Base-by-base conservation (phyloP, 2,113 vertebrate genomes). In the Sinocyclocheilus anophthalmus region DNA sequence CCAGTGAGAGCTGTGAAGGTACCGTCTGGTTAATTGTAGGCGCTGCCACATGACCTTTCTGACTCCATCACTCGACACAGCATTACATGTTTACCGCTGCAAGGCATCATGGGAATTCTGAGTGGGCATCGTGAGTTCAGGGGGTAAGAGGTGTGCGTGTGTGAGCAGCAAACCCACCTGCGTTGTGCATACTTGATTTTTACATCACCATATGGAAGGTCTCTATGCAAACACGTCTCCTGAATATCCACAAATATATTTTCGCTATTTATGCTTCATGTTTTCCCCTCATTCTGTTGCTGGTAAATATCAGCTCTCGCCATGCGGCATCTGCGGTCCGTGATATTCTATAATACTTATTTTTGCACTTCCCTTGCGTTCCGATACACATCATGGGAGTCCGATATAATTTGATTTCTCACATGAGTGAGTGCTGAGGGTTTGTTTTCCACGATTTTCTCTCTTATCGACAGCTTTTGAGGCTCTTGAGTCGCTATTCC, bases 41-140 rank as follows among this genome's bases (percentile, higher is more conserved):
- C 57, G 39, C 81, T 78, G 85, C 77, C 89, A 63, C 77, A 65
- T 90, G 88, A 91, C 88, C 88, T 89, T 91, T 90, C 82, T 84
- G 89, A 84, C 87, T 81, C 50, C 53, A 72, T 81, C 81, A 84
- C 53, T 63, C 83, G 69, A 76, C 67, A 61, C 67, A 76, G 75
- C n/a, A 5, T 81, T 63, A 63, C 83, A 73, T 73, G 65, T 80
- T 81, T 82, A 30, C 84, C 33, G 69, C 85, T 81, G 61, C 75
- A 50, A 84, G 26, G 77, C 57, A 78, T 63, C 81, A 86, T 81
- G 82, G 83, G 82, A 87, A 86, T 87, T 84, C 26, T 26, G 39
- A 86, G 67, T 61, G 39, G 77, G 78, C 80, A 33, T 10, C n/a
- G n/a, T 42, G 10, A 67, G 80, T 67, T 69, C 18, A 53, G 24